Percentiles rank a stretch among this genome's conserved stretches.
Evolutionary conservation across 1,140 invertebrate species (phyloP).

Genomic region (Eufriesea mexicana): DNA sequence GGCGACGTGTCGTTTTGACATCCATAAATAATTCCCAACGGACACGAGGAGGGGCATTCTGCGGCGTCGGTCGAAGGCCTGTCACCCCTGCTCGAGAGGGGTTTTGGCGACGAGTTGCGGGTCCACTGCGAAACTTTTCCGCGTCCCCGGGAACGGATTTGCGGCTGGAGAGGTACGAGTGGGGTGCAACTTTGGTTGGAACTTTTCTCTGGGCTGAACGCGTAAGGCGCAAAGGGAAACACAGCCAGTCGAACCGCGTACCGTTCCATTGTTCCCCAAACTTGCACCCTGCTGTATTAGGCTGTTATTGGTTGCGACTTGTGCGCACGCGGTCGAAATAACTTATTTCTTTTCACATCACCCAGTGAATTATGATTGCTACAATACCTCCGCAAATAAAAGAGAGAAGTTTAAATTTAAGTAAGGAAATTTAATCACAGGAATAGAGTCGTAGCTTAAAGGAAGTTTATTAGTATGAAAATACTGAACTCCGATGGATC

Average conservation of each 20-base stretch:
- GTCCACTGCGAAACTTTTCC: slow-evolving; percentile 47
- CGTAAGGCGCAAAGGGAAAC: slow-evolving; percentile 3
- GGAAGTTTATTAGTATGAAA: too few relatives aligned
- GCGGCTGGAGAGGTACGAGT: slow-evolving; percentile 50
- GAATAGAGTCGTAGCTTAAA: not conserved
- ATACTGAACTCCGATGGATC: too few relatives aligned
- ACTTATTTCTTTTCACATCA: not conserved
- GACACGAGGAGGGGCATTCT: not conserved
- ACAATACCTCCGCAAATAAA: not conserved
- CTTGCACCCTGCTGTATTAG: slow-evolving; percentile 38
- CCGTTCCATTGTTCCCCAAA: slow-evolving; percentile 60
- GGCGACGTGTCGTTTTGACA: slow-evolving; percentile 33
- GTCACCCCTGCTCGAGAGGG: not conserved
- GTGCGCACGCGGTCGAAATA: not conserved
- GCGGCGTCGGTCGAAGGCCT: not conserved
- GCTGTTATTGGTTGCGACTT: slow-evolving; percentile 14
- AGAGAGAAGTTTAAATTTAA: not conserved
- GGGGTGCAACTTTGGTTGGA: slow-evolving; percentile 40
- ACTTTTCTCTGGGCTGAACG: slow-evolving; percentile 45
- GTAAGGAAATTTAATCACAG: too few relatives aligned
- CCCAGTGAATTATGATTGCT: not conserved
- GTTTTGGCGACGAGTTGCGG: not conserved
- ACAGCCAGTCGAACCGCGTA: not conserved
- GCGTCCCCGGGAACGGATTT: slow-evolving; percentile 51
- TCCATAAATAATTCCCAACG: slow-evolving; percentile 55